A percentile compares a stretch with the other conserved stretches of the same genome.
These are phyloP conservation scores for Hyposmocoma kahamanoa DNA, from an alignment of 1,140 invertebrate species.

Conservation along the genomic window DNA sequence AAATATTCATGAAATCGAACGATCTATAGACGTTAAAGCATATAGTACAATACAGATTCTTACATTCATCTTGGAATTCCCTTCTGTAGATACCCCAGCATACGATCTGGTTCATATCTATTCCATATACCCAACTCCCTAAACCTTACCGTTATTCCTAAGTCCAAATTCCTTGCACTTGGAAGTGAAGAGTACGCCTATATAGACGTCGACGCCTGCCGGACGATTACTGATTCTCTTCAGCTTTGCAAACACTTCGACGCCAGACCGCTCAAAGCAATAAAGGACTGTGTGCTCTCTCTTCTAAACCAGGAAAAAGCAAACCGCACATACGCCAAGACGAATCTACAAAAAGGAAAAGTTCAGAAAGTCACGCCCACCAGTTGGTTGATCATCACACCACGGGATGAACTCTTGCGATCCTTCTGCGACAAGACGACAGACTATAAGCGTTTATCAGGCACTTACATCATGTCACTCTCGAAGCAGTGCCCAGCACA, in stretches of 20 bases:
- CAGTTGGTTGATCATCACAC: not conserved
- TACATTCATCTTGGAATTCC: not conserved
- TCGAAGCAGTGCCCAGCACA: not conserved
- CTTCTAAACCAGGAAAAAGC: not conserved
- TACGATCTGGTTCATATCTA: not conserved
- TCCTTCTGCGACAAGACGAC: not conserved
- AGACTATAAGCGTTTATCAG: not conserved
- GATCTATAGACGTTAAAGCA: constrained; percentile 2
- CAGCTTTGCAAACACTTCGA: not conserved
- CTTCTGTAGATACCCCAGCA: not conserved
- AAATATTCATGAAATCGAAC: not conserved
- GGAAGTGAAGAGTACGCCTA: constrained; percentile 5
- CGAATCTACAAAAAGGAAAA: not conserved
- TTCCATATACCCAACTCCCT: not conserved
- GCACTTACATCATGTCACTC: not conserved
- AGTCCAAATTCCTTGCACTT: constrained; percentile 4
- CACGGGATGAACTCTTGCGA: not conserved
- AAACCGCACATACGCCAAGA: not conserved
- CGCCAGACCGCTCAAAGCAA: not conserved
- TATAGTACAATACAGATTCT: not conserved
- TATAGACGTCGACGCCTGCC: not conserved
- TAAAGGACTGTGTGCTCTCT: not conserved
- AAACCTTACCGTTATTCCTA: constrained; percentile 3
- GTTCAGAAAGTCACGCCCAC: not conserved
- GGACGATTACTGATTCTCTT: not conserved